These are phyloP conservation scores for Trachymyrmex cornetzi DNA, from an alignment of 1,140 invertebrate species.

Conservation along the genomic window DNA sequence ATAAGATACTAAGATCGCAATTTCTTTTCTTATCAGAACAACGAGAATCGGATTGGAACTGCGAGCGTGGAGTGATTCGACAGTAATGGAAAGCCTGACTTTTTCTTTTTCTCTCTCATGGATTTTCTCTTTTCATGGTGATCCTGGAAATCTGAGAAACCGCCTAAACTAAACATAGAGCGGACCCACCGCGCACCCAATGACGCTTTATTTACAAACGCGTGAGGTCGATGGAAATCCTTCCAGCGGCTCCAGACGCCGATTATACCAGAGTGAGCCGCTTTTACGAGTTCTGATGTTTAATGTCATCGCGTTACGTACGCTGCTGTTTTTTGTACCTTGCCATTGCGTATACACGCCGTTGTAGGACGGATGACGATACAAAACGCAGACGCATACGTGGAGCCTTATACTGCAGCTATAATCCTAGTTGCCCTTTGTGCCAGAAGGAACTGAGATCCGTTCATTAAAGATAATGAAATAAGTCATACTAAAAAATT, in stretches of 20 bases:
- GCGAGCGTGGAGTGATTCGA: slow-evolving; percentile 21
- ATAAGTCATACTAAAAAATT: neutral
- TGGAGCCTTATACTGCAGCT: neutral
- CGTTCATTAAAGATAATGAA: neutral
- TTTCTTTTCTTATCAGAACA: neutral
- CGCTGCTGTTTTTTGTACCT: slow-evolving; percentile 50
- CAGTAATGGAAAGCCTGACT: slow-evolving; percentile 16
- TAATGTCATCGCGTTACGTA: slow-evolving; percentile 45
- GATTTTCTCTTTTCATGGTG: slow-evolving; percentile 23
- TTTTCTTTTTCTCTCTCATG: slow-evolving; percentile 34
- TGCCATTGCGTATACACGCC: slow-evolving; percentile 9
- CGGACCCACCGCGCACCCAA: slow-evolving; percentile 65
- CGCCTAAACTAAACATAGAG: slow-evolving; percentile 74
- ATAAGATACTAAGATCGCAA: neutral
- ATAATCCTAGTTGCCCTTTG: neutral
- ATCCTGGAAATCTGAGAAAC: slow-evolving; percentile 74
- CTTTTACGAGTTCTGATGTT: slow-evolving; percentile 55
- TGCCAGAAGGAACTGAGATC: neutral
- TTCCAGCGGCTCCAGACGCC: slow-evolving; percentile 40
- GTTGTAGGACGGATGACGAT: neutral
- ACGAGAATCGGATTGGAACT: neutral
- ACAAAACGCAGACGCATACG: neutral
- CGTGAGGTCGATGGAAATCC: slow-evolving; percentile 65
- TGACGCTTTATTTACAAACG: slow-evolving; percentile 71
- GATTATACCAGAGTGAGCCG: slow-evolving; percentile 38